Evolutionary conservation across 2,888 invertebrate genomes (phyloP).

Genomic region (Baronia brevicornis): DNA sequence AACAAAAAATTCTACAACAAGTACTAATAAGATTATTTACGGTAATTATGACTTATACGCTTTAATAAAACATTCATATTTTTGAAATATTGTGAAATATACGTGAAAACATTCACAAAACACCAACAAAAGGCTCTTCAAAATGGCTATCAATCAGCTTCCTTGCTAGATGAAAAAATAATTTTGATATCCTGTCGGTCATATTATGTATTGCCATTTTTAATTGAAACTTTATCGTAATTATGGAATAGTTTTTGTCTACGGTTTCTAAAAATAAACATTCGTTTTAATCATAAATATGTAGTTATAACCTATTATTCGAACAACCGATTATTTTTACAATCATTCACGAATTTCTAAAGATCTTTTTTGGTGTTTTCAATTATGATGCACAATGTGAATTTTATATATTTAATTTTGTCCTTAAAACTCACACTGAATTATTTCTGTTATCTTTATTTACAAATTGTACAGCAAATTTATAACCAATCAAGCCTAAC

Average conservation of each 20-base stretch:
- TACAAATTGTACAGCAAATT: no score
- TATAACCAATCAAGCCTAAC: no score
- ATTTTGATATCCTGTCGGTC: slow-evolving; percentile 66
- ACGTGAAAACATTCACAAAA: slow-evolving; percentile 75
- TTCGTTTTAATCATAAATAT: no score
- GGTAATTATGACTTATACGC: slow-evolving; percentile 18
- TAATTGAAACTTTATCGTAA: slow-evolving; percentile 38
- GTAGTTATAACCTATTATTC: no score
- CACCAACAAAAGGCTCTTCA: slow-evolving; percentile 76
- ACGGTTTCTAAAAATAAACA: slow-evolving; percentile 28
- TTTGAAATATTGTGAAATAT: slow-evolving; percentile 52
- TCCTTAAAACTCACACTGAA: no score
- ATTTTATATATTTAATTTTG: no score
- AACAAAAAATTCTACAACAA: slow-evolving; percentile 41
- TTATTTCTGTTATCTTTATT: no score
- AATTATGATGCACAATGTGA: no score
- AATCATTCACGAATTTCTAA: no score
- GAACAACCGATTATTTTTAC: no score
- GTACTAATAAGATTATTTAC: slow-evolving; percentile 28
- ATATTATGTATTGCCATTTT: slow-evolving; percentile 62
- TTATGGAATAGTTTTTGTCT: slow-evolving; percentile 33
- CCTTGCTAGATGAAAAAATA: slow-evolving; percentile 67
- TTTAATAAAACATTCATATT: slow-evolving; percentile 25
- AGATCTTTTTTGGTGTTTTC: no score
- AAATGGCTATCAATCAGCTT: slow-evolving; percentile 72